These are phyloP conservation scores for Sceloporus tristichus DNA, from an alignment of 2,113 vertebrate species.

Conservation along the genomic window DNA sequence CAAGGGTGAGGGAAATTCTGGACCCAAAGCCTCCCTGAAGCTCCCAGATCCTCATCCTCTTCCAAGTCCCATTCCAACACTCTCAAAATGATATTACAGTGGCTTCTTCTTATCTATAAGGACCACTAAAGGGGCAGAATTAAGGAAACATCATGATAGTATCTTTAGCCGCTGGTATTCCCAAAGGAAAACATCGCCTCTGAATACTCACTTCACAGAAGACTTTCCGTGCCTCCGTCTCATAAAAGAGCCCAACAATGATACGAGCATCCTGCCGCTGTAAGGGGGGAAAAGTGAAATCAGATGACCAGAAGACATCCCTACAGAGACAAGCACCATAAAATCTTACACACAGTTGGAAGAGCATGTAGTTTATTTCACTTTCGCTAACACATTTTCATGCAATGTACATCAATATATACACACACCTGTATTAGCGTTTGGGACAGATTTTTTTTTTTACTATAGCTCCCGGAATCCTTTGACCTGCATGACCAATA, in stretches of 20 bases:
- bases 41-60: too few relatives aligned
- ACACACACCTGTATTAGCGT: neutral
- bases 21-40: too few relatives aligned
- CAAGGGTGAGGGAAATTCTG: too few relatives aligned
- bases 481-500: neutral
- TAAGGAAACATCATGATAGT: accelerated
- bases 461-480: neutral
- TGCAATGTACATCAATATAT: too few relatives aligned
- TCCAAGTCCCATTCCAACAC: too few relatives aligned
- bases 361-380: neutral
- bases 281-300: conserved; percentile 28
- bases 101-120: too few relatives aligned
- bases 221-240: conserved; percentile 95
- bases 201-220: conserved; percentile 91
- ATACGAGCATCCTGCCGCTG: conserved; percentile 95
- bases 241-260: conserved; percentile 97
- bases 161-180: accelerated
- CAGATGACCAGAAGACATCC: neutral
- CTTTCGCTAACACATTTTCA: neutral
- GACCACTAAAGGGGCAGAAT: too few relatives aligned
- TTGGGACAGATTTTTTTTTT: neutral
- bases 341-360: neutral
- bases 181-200: neutral
- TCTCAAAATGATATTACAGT: too few relatives aligned
- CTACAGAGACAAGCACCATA: neutral